Evolutionary conservation across 1,140 invertebrate genomes (phyloP).

Genomic region (Brachionus plicatilis): DNA sequence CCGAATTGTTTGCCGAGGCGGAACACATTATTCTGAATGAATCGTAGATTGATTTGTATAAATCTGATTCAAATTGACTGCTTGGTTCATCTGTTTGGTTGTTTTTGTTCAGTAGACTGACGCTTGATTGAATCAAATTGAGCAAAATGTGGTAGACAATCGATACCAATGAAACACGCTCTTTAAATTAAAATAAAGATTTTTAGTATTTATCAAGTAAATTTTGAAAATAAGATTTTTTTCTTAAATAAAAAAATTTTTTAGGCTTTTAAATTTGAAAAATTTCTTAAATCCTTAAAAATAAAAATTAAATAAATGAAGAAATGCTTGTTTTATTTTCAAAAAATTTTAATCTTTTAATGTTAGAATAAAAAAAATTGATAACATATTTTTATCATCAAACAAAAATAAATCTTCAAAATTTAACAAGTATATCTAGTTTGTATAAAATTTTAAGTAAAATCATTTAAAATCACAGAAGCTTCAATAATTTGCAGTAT

Average conservation of each 20-base stretch:
- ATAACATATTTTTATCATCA: too few species aligned
- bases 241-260: too few species aligned
- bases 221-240: neutral
- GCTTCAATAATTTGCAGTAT: too few species aligned
- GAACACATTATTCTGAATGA: constrained; percentile 17
- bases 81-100: neutral
- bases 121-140: constrained; percentile 13
- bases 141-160: constrained; percentile 17
- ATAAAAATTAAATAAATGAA: neutral
- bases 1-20: neutral
- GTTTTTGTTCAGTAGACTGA: neutral
- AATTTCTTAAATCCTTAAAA: neutral
- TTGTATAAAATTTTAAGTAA: too few species aligned
- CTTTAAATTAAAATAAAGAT: neutral
- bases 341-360: too few species aligned
- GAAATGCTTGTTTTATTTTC: too few species aligned
- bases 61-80: neutral
- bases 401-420: too few species aligned
- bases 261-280: too few species aligned
- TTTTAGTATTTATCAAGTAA: neutral
- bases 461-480: too few species aligned
- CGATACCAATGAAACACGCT: constrained; percentile 3
- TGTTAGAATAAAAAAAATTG: too few species aligned
- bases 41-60: neutral
- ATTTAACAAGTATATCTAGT: too few species aligned